Base-by-base conservation (phyloP, 2,113 vertebrate species). In the Bubo scandiacus region DNA sequence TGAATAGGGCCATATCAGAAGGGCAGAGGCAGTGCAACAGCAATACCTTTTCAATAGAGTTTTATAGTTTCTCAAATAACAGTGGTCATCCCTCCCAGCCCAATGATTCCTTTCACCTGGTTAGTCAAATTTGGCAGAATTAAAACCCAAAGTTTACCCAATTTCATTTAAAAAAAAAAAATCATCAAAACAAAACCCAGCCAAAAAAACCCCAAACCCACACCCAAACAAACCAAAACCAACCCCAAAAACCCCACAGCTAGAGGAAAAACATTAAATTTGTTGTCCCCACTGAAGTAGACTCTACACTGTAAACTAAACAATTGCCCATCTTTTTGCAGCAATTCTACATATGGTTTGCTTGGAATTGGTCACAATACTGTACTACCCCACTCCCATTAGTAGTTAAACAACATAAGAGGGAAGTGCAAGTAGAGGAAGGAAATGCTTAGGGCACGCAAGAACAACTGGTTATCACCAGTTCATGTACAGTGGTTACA, bases 21-120 rank as follows among this genome's bases (percentile, higher is more conserved):
- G 42, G 30, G 26, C 2, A 2, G 15, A 51, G 22, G n/a, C 32
- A 66, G 9, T 27, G 47, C 0, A 0, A 10, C 5, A 6, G 25
- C 12, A 2, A 9, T 49, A 45, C 36, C 36, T 78, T 61, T 68
- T 30, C 27, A 55, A 32, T 0, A n/a, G 3, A 32, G 9, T 32
- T 85, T 52, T 57, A 23, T 5, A 45, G 55, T 45, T 90, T 75
- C 78, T n/a, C 75, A 42, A 52, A n/a, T 38, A 16, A 5, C 27
- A 63, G 14, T 11, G 55, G 11, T 58, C 29, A 49, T n/a, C 23
- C 49, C 34, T 34, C 26, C 30, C 15, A 79, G n/a, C 13, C 65
- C 27, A 51, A 6, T 17, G 26, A 62, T 9, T 51, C 27, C 23
- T 62, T 51, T 73, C 61, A 88, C 25, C 42, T 47, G 12, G 21